These are phyloP conservation scores for Luidia sarsii DNA, from an alignment of 53 echinoderm and acorn worm species.

Conservation along the genomic window DNA sequence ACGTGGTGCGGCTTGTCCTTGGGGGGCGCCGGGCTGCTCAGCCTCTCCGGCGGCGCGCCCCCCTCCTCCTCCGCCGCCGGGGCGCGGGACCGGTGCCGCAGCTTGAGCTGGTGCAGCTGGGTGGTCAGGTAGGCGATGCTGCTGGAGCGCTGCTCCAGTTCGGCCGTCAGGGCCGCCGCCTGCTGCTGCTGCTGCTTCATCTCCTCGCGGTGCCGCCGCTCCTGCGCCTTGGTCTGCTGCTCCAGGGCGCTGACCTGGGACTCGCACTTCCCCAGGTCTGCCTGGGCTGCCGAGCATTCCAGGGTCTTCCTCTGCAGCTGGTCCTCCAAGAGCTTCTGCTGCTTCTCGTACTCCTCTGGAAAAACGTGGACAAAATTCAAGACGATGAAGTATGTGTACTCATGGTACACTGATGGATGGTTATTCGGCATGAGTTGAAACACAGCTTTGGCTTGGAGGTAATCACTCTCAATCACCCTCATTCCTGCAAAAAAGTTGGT, in stretches of 20 bases:
- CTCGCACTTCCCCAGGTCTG: slow-evolving; percentile 56
- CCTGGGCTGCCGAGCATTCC: slow-evolving; percentile 56
- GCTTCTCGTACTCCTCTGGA: slow-evolving; percentile 30
- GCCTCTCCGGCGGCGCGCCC: neutral
- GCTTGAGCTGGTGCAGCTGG: slow-evolving; percentile 83
- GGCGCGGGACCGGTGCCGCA: slow-evolving; percentile 44
- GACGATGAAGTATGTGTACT: neutral
- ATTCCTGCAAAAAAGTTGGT: no score
- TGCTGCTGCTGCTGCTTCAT: slow-evolving; percentile 72
- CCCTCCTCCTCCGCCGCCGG: neutral
- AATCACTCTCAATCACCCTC: no score
- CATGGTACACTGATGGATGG: no score
- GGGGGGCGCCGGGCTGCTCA: slow-evolving; percentile 72
- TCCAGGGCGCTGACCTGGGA: slow-evolving; percentile 61
- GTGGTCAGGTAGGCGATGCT: slow-evolving; percentile 91
- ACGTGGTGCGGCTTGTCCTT: slow-evolving; percentile 60
- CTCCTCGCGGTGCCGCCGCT: slow-evolving; percentile 66
- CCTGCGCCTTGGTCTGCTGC: slow-evolving; percentile 69
- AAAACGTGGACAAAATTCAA: slow-evolving; percentile 7
- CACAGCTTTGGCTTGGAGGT: no score
- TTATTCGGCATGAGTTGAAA: no score
- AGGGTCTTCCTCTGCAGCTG: slow-evolving; percentile 53
- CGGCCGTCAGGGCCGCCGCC: slow-evolving; percentile 50
- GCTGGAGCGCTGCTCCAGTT: slow-evolving; percentile 83
- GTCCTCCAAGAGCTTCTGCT: slow-evolving; percentile 44